A percentile compares a stretch with the other conserved stretches of the same genome.
These are phyloP conservation scores for Lepidothrix coronata DNA, from an alignment of 2,113 vertebrate species.

Conservation along the genomic window DNA sequence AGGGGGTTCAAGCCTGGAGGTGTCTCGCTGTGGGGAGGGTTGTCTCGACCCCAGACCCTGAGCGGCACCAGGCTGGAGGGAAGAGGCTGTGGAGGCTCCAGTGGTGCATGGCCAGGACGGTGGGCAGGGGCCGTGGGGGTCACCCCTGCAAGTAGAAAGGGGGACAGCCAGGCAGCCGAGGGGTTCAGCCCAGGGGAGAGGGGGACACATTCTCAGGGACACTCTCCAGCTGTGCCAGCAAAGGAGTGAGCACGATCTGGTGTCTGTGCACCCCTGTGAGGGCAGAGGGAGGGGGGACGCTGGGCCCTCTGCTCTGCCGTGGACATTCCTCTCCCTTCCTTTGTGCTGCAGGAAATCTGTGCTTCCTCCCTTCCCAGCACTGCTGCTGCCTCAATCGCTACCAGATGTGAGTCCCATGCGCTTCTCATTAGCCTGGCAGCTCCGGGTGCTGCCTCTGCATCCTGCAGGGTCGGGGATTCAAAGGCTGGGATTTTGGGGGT, in stretches of 20 bases:
- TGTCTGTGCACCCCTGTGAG: not conserved
- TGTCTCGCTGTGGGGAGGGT: not conserved
- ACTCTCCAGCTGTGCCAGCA: not conserved
- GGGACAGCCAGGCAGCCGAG: accelerated
- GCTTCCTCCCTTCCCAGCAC: slow-evolving; percentile 85
- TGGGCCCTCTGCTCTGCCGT: slow-evolving; percentile 7
- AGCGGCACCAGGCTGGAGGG: not conserved
- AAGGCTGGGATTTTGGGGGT: slow-evolving; percentile 48
- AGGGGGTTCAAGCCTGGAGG: not conserved
- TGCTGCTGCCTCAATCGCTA: slow-evolving; percentile 85
- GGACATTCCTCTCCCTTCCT: slow-evolving; percentile 76
- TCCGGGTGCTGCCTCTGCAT: slow-evolving; percentile 70
- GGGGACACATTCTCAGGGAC: not conserved
- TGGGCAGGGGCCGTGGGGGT: accelerated
- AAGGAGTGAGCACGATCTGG: accelerated
- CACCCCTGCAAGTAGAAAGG: accelerated
- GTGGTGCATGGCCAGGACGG: accelerated
- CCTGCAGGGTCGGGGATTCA: slow-evolving; percentile 64
- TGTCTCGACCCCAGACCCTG: too few relatives aligned
- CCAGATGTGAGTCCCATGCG: slow-evolving; percentile 89
- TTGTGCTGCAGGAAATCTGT: slow-evolving; percentile 91
- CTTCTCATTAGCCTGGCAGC: slow-evolving; percentile 77
- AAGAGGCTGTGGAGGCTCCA: not conserved
- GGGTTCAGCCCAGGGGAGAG: not conserved
- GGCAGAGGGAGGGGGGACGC: not conserved